Evolutionary conservation across 2,113 vertebrate genomes (phyloP).

Genomic region (Apistogramma diplotaenia): DNA sequence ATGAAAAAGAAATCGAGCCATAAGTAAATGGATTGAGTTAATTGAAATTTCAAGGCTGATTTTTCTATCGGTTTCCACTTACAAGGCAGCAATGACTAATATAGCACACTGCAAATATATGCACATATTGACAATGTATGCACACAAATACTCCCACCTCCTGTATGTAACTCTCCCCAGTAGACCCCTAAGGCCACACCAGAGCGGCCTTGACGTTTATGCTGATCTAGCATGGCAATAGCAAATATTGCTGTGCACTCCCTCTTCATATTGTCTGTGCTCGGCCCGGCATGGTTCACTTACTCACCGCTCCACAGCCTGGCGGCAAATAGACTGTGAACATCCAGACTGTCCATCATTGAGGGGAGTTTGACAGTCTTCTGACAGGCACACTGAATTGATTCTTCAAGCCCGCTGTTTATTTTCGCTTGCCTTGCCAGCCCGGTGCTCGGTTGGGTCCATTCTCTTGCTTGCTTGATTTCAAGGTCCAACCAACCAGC

Average conservation of each 20-base stretch:
- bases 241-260: slow-evolving; percentile 67
- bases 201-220: slow-evolving; percentile 67
- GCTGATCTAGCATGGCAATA: slow-evolving; percentile 70
- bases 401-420: slow-evolving; percentile 72
- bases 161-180: slow-evolving; percentile 14
- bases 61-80: slow-evolving; percentile 18
- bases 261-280: slow-evolving; percentile 70
- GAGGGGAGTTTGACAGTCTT: slow-evolving; percentile 66
- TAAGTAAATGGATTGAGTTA: slow-evolving; percentile 10
- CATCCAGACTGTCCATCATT: slow-evolving; percentile 72
- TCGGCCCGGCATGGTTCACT: slow-evolving; percentile 66
- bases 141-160: neutral
- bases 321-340: slow-evolving; percentile 73
- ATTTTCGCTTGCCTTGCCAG: slow-evolving; percentile 59
- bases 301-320: slow-evolving; percentile 57
- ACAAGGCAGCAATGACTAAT: neutral
- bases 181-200: slow-evolving; percentile 23
- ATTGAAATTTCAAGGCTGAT: slow-evolving; percentile 39
- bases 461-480: slow-evolving; percentile 30
- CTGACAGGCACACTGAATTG: slow-evolving; percentile 71
- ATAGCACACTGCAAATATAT: neutral
- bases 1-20: slow-evolving; percentile 14
- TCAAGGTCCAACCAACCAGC: slow-evolving; percentile 31
- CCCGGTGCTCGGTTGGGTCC: slow-evolving; percentile 21
- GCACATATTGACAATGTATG: neutral